These are phyloP conservation scores for Ptychadena robeensis DNA, from an alignment of 2,797 vertebrate species.

Conservation along the genomic window DNA sequence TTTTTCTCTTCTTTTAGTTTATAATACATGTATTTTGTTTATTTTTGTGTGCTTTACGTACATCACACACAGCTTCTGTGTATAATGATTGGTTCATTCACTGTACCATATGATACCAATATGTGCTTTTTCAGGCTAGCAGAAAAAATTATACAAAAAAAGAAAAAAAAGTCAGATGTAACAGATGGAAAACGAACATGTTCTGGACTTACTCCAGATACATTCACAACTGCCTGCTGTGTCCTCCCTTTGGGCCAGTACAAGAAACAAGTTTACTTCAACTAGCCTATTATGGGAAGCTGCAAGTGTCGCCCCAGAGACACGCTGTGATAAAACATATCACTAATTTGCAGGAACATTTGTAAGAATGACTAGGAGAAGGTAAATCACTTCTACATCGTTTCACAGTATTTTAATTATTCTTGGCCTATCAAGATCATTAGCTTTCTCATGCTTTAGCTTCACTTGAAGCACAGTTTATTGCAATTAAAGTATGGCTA, in stretches of 20 bases:
- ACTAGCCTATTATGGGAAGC: conserved; percentile 52
- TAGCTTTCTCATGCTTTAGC: conserved; percentile 3
- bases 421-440: conserved; percentile 37
- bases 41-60: background rate
- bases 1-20: no score
- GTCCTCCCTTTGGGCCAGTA: conserved; percentile 60
- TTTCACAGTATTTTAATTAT: conserved; percentile 51
- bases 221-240: conserved; percentile 51
- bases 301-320: conserved; percentile 52
- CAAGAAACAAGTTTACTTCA: conserved; percentile 59
- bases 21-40: background rate
- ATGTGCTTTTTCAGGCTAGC: conserved; percentile 2
- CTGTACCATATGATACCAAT: conserved; percentile 9
- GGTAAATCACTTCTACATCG: conserved; percentile 46
- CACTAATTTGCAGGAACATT: conserved; percentile 53
- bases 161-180: conserved; percentile 37
- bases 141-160: conserved; percentile 18
- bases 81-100: background rate
- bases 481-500: conserved; percentile 7
- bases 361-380: conserved; percentile 45
- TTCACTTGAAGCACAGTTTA: background rate
- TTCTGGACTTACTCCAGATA: conserved; percentile 47
- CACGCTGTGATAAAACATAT: conserved; percentile 52
- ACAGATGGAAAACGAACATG: conserved; percentile 54
- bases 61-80: background rate